phyloP scores from a whole-genome alignment of 2,113 vertebrate genomes.

The Sphyrna mokarran region DNA sequence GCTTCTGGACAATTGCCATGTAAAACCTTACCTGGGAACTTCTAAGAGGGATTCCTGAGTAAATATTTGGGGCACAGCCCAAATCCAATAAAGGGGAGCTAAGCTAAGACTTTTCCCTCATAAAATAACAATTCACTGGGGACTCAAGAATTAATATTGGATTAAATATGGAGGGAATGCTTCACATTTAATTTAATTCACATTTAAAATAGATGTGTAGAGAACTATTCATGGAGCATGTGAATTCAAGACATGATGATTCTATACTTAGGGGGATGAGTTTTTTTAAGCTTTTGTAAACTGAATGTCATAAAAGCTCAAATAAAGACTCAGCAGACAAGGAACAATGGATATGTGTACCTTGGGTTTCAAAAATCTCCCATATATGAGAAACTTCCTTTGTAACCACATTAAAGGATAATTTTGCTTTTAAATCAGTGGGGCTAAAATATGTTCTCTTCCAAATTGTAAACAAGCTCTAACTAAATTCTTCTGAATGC shows the following conservation, averaged over 20 bases:
- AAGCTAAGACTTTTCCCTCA: background rate
- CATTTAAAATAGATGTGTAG: too few relatives aligned
- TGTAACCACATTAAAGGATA: background rate
- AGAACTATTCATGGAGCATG: background rate
- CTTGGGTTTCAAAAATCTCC: background rate
- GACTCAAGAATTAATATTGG: background rate
- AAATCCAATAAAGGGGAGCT: background rate
- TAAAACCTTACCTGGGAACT: too few relatives aligned
- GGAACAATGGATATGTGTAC: background rate
- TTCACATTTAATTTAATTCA: too few relatives aligned
- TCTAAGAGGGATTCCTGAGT: too few relatives aligned
- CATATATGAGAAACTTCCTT: background rate
- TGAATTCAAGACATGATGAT: background rate
- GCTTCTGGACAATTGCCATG: too few relatives aligned
- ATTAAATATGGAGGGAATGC: background rate
- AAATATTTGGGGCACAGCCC: too few relatives aligned
- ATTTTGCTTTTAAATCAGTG: background rate
- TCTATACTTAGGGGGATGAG: background rate
- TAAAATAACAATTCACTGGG: background rate
- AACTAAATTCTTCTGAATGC: background rate
- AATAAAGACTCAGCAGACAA: background rate
- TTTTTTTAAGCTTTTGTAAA: background rate
- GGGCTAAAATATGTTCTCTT: background rate
- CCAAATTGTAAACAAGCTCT: background rate
- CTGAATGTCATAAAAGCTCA: background rate